These are phyloP conservation scores for Nudaria mundana DNA, from an alignment of 2,888 invertebrate genomes.

Conservation along the genomic window DNA sequence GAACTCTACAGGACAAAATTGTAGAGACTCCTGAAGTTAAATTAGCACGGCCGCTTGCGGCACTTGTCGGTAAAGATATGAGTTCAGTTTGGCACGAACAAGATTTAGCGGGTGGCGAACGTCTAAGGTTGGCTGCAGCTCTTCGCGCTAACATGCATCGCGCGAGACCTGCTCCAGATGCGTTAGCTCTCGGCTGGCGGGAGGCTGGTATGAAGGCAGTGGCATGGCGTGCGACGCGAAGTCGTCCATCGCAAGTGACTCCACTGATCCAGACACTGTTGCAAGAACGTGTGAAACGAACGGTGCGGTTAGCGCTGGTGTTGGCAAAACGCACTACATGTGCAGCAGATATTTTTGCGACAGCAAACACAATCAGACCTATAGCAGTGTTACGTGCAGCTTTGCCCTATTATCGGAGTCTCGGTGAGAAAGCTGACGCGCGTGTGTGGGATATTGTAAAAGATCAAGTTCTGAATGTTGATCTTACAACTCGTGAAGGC, in stretches of 20 bases:
- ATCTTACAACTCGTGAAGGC: constrained; percentile 22
- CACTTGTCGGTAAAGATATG: constrained; percentile 19
- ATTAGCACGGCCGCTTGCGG: constrained; percentile 21
- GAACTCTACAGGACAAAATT: constrained; percentile 11
- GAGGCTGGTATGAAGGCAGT: constrained; percentile 48
- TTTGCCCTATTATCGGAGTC: constrained; percentile 30
- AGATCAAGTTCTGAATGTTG: constrained; percentile 32
- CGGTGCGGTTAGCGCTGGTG: constrained; percentile 39
- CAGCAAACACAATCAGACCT: constrained; percentile 37
- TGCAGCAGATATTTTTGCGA: constrained; percentile 27
- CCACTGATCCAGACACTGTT: constrained; percentile 32
- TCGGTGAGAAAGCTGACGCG: constrained; percentile 24
- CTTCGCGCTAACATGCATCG: constrained; percentile 47
- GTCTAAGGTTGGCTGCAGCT: constrained; percentile 30
- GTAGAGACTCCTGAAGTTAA: constrained; percentile 1
- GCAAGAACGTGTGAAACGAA: constrained; percentile 31
- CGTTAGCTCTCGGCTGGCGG: constrained; percentile 40
- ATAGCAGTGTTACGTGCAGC: constrained; percentile 39
- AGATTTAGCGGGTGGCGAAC: constrained; percentile 12
- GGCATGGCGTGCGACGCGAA: constrained; percentile 40
- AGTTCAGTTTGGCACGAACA: constrained; percentile 17
- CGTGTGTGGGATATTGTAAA: constrained; percentile 48
- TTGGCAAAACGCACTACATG: constrained; percentile 36
- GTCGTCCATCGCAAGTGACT: constrained; percentile 32
- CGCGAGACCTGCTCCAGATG: constrained; percentile 39